These are phyloP conservation scores for Microctonus aethiopoides DNA, from an alignment of 2,888 invertebrate species.

Conservation along the genomic window DNA sequence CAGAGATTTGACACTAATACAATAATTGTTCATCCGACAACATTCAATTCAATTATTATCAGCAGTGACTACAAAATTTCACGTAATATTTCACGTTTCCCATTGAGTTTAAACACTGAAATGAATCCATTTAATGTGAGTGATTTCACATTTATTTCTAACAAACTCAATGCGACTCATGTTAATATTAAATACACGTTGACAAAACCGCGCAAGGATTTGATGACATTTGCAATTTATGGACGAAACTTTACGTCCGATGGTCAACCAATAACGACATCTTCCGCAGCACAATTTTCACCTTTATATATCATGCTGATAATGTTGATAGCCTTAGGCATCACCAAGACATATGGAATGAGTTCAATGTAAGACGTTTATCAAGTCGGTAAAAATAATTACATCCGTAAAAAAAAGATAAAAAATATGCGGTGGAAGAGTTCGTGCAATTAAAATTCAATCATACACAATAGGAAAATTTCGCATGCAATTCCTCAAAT, in stretches of 20 bases:
- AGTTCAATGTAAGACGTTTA: slow-evolving; percentile 32
- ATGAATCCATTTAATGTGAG: slow-evolving; percentile 41
- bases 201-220: slow-evolving; percentile 40
- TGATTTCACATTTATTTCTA: slow-evolving; percentile 38
- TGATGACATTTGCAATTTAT: slow-evolving; percentile 52
- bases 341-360: slow-evolving; percentile 13
- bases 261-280: slow-evolving; percentile 36
- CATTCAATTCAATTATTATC: slow-evolving; percentile 48
- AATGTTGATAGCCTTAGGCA: slow-evolving; percentile 30
- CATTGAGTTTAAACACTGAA: slow-evolving; percentile 41
- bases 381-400: slow-evolving; percentile 35
- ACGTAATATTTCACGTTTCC: slow-evolving; percentile 40
- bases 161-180: slow-evolving; percentile 36
- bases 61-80: slow-evolving; percentile 37
- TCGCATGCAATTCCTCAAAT: neutral
- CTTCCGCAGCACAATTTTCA: slow-evolving; percentile 28
- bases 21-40: slow-evolving; percentile 42
- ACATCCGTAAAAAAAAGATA: neutral
- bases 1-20: slow-evolving; percentile 40
- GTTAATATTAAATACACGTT: slow-evolving; percentile 39
- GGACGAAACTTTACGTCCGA: slow-evolving; percentile 50
- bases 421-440: slow-evolving; percentile 30
- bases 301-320: slow-evolving; percentile 36
- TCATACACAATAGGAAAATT: slow-evolving; percentile 1
- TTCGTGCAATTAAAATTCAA: slow-evolving; percentile 9